Evolutionary conservation across 2,113 vertebrate genomes (phyloP).

Genomic region (Cnemophilus loriae): DNA sequence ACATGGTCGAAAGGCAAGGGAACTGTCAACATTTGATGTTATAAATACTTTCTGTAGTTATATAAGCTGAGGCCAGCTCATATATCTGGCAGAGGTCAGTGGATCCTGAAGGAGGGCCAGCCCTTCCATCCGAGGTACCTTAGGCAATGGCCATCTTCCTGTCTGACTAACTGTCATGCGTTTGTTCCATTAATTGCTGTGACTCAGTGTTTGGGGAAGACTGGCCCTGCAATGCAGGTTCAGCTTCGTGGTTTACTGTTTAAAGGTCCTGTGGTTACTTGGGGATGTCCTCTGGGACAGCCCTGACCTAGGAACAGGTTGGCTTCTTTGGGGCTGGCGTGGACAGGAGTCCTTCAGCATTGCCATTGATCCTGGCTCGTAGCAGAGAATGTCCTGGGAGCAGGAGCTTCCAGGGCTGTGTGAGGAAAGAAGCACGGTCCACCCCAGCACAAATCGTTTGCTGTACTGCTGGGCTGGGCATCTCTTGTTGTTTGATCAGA

Average conservation of each 20-base stretch:
- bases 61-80: constrained; percentile 59
- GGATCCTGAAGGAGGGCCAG: constrained; percentile 52
- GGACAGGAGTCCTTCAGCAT: not conserved
- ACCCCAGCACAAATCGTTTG: not conserved
- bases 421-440: not conserved
- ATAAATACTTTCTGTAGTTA: constrained; percentile 51
- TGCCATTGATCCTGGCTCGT: rapidly evolving
- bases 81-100: constrained; percentile 52
- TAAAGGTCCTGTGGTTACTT: not conserved
- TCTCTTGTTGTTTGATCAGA: not conserved
- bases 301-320: not conserved
- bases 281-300: not conserved
- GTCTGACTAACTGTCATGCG: constrained; percentile 49
- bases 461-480: not conserved
- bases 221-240: constrained; percentile 9
- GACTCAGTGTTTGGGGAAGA: constrained; percentile 50
- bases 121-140: constrained; percentile 40
- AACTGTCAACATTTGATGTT: constrained; percentile 26
- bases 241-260: not conserved
- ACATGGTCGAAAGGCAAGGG: not conserved
- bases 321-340: not conserved
- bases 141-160: constrained; percentile 47
- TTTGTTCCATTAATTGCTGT: constrained; percentile 14
- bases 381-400: not conserved
- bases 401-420: not conserved